Percentiles rank a stretch among this genome's conserved stretches.
phyloP scores from a whole-genome alignment of 1,140 invertebrate species.

The Hetaerina americana region DNA sequence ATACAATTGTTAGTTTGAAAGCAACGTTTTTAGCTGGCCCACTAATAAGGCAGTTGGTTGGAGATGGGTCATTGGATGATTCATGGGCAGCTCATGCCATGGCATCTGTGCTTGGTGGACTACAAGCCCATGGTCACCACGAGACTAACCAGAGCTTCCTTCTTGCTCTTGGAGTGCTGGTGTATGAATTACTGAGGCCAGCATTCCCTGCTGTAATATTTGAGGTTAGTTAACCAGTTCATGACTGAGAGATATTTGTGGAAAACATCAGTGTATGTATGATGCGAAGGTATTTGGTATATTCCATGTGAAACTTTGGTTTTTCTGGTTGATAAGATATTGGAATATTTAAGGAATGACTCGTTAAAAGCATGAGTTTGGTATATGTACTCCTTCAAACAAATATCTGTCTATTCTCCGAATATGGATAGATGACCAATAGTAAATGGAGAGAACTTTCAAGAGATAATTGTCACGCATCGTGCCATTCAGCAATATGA shows the following conservation, averaged over 20 bases:
- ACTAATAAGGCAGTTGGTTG: conserved; percentile 42
- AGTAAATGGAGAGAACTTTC: too few relatives aligned
- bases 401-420: too few relatives aligned
- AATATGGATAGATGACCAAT: too few relatives aligned
- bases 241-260: neutral
- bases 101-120: conserved; percentile 54
- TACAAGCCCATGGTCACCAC: conserved; percentile 70
- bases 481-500: too few relatives aligned
- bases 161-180: conserved; percentile 53
- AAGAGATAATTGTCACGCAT: too few relatives aligned
- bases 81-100: conserved; percentile 55
- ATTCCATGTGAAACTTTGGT: too few relatives aligned
- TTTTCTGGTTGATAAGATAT: too few relatives aligned
- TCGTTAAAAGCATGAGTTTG: too few relatives aligned
- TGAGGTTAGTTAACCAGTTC: conserved; percentile 19
- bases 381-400: too few relatives aligned
- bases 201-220: conserved; percentile 54
- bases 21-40: conserved; percentile 55
- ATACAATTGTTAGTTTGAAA: conserved; percentile 63
- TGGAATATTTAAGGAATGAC: too few relatives aligned
- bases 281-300: too few relatives aligned
- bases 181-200: conserved; percentile 68
- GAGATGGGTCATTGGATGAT: conserved; percentile 42
- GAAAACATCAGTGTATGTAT: neutral
- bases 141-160: conserved; percentile 60